Percentiles rank a stretch among this genome's conserved stretches.
Conservation (phyloP, 2,888 invertebrate species). For the Cantharis nigra region DNA sequence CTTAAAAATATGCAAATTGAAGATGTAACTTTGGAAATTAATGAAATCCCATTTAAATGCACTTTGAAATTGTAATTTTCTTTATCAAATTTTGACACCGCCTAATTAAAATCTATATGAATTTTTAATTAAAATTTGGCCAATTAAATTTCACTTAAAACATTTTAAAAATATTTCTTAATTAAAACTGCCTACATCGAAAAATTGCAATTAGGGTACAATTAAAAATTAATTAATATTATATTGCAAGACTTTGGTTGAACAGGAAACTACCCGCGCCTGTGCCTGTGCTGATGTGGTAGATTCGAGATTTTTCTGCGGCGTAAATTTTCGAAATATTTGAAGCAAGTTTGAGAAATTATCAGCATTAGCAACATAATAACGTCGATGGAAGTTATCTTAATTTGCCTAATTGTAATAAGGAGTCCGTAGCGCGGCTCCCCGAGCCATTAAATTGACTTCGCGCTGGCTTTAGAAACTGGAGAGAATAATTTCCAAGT, state of each 20-base stretch:
- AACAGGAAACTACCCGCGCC: not conserved
- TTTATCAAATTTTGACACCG: not conserved
- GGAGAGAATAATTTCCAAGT: not conserved
- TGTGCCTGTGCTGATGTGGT: not conserved
- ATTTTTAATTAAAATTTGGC: not conserved
- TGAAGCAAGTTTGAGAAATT: not conserved
- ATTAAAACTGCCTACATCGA: not conserved
- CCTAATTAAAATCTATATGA: not conserved
- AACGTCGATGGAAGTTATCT: not conserved
- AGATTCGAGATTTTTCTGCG: not conserved
- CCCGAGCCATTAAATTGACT: not conserved
- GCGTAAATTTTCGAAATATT: not conserved
- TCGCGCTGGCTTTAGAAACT: not conserved
- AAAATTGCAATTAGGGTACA: not conserved
- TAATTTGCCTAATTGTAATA: not conserved
- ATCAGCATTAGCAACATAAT: not conserved
- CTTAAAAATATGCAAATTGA: conserved; percentile 12
- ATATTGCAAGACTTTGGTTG: not conserved
- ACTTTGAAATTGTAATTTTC: not conserved
- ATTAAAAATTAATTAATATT: not conserved
- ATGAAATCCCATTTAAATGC: not conserved
- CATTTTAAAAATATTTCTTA: not conserved
- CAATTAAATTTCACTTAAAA: not conserved
- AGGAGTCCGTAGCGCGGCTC: not conserved
- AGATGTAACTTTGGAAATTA: not conserved